phyloP scores from a whole-genome alignment of 2,113 vertebrate genomes.

The Gymnocephalus cernua region DNA sequence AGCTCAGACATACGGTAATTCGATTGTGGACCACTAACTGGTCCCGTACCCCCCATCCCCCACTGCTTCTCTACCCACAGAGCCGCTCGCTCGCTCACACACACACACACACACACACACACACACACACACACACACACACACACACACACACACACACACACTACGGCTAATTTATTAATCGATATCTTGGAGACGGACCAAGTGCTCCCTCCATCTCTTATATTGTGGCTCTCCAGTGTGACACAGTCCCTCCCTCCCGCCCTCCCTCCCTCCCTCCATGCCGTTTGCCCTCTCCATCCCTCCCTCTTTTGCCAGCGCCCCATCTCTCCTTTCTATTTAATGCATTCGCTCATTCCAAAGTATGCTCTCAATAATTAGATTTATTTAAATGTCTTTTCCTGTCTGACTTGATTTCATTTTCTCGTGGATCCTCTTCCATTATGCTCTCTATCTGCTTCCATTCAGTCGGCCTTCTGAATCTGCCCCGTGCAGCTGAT shows the following conservation, averaged over 20 bases:
- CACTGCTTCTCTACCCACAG: constrained; percentile 26
- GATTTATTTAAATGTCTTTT: constrained; percentile 69
- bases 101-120: constrained; percentile 13
- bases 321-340: constrained; percentile 37
- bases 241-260: not conserved
- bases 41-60: constrained; percentile 25
- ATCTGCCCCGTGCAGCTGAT: not conserved
- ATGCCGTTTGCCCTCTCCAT: constrained; percentile 13
- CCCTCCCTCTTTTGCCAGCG: constrained; percentile 18
- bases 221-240: constrained; percentile 48
- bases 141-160: constrained; percentile 44
- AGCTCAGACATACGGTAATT: constrained; percentile 65
- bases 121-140: constrained; percentile 11
- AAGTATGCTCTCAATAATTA: constrained; percentile 64
- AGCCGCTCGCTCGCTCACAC: constrained; percentile 23
- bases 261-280: not conserved
- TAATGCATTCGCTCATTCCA: constrained; percentile 48
- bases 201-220: constrained; percentile 60
- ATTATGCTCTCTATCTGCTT: constrained; percentile 26
- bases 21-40: constrained; percentile 72
- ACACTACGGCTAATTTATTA: constrained; percentile 67
- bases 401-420: constrained; percentile 61
- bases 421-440: constrained; percentile 36
- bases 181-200: constrained; percentile 73
- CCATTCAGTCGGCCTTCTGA: not conserved